Percentiles rank a stretch among this genome's conserved stretches.
Evolutionary conservation across 2,888 invertebrate genomes (phyloP).

Genomic region (Cactoblastis cactorum): DNA sequence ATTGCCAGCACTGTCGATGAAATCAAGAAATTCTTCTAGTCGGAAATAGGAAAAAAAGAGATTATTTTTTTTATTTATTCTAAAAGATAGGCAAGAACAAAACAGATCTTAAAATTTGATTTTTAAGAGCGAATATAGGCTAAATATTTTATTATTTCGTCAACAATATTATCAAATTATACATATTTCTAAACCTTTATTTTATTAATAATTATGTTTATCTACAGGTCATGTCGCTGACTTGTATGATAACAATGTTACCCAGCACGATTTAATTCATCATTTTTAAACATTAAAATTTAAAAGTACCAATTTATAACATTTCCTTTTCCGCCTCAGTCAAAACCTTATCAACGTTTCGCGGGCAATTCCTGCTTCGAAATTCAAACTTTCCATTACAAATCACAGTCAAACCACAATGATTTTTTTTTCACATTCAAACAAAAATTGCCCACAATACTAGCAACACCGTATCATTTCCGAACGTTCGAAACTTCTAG

Average conservation of each 20-base stretch:
- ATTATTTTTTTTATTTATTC: no score
- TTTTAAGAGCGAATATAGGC: no score
- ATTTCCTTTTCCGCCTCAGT: constrained; percentile 31
- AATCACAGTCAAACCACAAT: constrained; percentile 7
- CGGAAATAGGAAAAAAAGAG: no score
- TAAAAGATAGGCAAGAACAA: no score
- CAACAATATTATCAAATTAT: no score
- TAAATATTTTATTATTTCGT: no score
- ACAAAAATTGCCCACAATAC: constrained; percentile 43
- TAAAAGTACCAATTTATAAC: constrained; percentile 29
- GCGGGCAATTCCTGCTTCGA: constrained; percentile 29
- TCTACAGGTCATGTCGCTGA: no score
- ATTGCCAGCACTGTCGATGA: no score
- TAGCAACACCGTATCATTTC: constrained; percentile 37
- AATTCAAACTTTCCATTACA: neutral
- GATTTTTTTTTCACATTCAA: constrained; percentile 25
- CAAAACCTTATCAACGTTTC: constrained; percentile 25
- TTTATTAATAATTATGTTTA: neutral
- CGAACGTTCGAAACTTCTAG: constrained; percentile 38
- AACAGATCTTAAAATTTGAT: no score
- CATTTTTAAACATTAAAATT: constrained; percentile 19
- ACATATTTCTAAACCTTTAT: no score
- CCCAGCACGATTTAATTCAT: constrained; percentile 24
- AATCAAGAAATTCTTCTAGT: no score
- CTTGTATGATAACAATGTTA: no score